Evolutionary conservation across 2,888 invertebrate species (phyloP).

Genomic region (Thymelicus lineola): DNA sequence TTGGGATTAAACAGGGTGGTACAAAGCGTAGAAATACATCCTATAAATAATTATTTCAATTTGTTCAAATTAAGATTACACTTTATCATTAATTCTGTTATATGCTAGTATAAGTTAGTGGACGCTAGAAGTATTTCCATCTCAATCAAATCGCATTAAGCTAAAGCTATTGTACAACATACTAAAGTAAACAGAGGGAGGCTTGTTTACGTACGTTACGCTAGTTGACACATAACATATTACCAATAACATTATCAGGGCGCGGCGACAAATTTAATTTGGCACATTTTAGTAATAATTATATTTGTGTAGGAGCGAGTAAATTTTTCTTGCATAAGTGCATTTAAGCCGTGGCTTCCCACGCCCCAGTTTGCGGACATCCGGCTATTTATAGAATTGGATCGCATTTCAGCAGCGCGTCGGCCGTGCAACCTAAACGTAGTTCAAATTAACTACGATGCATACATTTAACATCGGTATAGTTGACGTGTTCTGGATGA

Average conservation of each 20-base stretch:
- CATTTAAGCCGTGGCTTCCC: conserved; percentile 41
- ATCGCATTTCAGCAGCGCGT: conserved; percentile 29
- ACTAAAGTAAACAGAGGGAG: too few species aligned
- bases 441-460: background rate
- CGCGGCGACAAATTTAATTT: background rate
- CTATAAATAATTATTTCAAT: too few species aligned
- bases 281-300: conserved; percentile 16
- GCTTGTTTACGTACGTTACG: too few species aligned
- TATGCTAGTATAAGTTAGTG: too few species aligned
- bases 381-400: conserved; percentile 34
- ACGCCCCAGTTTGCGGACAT: conserved; percentile 40
- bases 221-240: background rate
- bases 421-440: background rate
- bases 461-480: background rate
- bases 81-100: too few species aligned
- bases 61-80: too few species aligned
- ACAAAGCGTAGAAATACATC: too few species aligned
- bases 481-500: background rate
- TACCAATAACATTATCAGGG: too few species aligned
- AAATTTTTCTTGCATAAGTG: conserved; percentile 34
- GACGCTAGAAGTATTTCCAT: too few species aligned
- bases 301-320: background rate
- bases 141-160: too few species aligned
- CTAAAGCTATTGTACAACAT: too few species aligned
- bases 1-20: too few species aligned